Conservation (phyloP, 2,888 invertebrate genomes). For the Proisotoma minuta region DNA sequence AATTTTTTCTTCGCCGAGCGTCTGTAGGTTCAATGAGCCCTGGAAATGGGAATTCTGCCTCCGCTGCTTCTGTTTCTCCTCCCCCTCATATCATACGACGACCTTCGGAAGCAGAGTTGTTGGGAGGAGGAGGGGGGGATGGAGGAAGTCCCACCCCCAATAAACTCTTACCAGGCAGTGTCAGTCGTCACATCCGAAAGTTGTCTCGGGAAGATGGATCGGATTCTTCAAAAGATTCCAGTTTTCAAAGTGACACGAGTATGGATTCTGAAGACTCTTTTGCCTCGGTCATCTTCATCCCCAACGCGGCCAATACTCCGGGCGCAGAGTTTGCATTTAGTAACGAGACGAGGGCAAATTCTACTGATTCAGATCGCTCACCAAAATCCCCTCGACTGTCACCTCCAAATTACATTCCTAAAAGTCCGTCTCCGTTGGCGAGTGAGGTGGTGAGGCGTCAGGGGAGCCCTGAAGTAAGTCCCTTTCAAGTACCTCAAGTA, state of each 20-base stretch:
- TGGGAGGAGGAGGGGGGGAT: constrained; percentile 12
- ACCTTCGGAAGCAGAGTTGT: constrained; percentile 32
- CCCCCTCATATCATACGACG: constrained; percentile 31
- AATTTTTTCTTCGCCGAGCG: constrained; percentile 45
- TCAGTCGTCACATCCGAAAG: constrained; percentile 59
- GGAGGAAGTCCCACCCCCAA: constrained; percentile 24
- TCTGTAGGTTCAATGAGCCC: constrained; percentile 44
- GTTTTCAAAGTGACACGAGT: constrained; percentile 87
- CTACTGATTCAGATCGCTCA: constrained; percentile 48
- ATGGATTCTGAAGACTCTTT: constrained; percentile 91
- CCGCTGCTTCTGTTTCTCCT: constrained; percentile 22
- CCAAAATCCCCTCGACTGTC: constrained; percentile 49
- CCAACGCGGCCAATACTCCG: no score
- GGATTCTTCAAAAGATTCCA: constrained; percentile 57
- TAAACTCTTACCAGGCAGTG: constrained; percentile 42
- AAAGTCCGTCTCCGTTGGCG: constrained; percentile 46
- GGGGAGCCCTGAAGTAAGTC: constrained; percentile 42
- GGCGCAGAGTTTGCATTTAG: constrained; percentile 30
- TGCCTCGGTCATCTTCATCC: constrained; percentile 85
- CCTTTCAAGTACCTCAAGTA: constrained; percentile 31
- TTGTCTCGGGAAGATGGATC: constrained; percentile 76
- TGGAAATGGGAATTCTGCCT: constrained; percentile 17
- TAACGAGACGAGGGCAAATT: constrained; percentile 46
- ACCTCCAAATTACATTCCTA: constrained; percentile 43
- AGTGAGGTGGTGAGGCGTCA: constrained; percentile 34